Evolutionary conservation across 2,797 vertebrate species (phyloP).

Genomic region (Mus minutoides): DNA sequence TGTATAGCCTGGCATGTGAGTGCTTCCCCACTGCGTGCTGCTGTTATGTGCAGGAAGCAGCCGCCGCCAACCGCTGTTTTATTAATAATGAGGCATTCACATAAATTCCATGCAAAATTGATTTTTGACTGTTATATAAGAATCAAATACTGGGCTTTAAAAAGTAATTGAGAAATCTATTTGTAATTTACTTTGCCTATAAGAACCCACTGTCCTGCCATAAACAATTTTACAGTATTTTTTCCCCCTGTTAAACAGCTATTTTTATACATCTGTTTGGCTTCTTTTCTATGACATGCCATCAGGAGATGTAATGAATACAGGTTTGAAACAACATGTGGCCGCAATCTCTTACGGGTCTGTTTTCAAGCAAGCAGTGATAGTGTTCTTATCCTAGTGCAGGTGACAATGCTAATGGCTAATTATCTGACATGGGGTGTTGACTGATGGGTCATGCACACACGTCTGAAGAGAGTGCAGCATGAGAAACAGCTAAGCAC

Average conservation of each 20-base stretch:
- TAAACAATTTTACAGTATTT: constrained; percentile 86
- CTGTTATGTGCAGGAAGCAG: constrained; percentile 72
- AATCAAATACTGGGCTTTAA: constrained; percentile 85
- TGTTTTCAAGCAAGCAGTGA: constrained; percentile 78
- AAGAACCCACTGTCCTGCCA: constrained; percentile 81
- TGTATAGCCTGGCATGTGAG: constrained; percentile 40
- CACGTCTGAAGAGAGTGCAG: constrained; percentile 50
- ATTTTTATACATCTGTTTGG: constrained; percentile 86
- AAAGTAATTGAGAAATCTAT: constrained; percentile 88
- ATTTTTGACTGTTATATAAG: constrained; percentile 87
- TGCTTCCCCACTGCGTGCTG: constrained; percentile 74
- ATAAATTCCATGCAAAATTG: constrained; percentile 87
- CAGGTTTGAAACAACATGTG: constrained; percentile 81
- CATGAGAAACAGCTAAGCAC: constrained; percentile 56
- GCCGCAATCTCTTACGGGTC: constrained; percentile 79
- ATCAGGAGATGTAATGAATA: constrained; percentile 82
- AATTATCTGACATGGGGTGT: constrained; percentile 75
- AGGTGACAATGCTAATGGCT: constrained; percentile 83
- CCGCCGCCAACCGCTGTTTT: constrained; percentile 83
- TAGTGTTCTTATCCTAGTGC: constrained; percentile 75
- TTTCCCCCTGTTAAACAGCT: constrained; percentile 82
- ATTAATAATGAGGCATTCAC: constrained; percentile 87
- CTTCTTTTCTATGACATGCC: constrained; percentile 82
- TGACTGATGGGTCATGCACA: constrained; percentile 77
- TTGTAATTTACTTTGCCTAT: constrained; percentile 85